Conservation (phyloP, 2,113 vertebrate species). For the Silurus asotus region DNA sequence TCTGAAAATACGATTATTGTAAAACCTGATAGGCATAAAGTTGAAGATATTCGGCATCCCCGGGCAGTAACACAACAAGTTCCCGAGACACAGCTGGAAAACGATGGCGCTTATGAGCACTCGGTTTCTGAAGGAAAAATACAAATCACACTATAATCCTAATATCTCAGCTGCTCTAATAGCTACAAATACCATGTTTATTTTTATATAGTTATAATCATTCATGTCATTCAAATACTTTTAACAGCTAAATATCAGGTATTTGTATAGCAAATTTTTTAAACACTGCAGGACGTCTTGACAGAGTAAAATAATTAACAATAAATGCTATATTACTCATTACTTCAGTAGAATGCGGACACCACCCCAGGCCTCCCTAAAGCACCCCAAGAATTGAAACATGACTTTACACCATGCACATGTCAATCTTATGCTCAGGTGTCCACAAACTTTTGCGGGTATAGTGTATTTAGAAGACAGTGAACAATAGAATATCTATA, state of each 20-base stretch:
- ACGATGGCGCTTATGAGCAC: conserved; percentile 81
- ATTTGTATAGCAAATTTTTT: background rate
- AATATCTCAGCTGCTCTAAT: background rate
- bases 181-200: background rate
- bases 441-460: too few relatives aligned
- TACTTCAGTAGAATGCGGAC: background rate
- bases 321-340: background rate
- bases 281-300: background rate
- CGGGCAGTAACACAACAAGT: conserved; percentile 86
- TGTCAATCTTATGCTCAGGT: too few relatives aligned
- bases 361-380: too few relatives aligned
- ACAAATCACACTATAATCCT: background rate
- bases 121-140: conserved; percentile 70
- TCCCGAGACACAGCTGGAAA: conserved; percentile 83
- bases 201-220: background rate
- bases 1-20: background rate
- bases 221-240: background rate
- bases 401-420: too few relatives aligned
- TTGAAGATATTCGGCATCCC: conserved; percentile 89
- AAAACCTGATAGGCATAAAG: conserved; percentile 85
- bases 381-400: too few relatives aligned
- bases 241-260: background rate
- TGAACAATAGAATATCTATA: background rate
- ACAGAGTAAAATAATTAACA: background rate
- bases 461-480: too few relatives aligned